Conservation (phyloP, 2,113 vertebrate species). For the Tetrao urogallus region DNA sequence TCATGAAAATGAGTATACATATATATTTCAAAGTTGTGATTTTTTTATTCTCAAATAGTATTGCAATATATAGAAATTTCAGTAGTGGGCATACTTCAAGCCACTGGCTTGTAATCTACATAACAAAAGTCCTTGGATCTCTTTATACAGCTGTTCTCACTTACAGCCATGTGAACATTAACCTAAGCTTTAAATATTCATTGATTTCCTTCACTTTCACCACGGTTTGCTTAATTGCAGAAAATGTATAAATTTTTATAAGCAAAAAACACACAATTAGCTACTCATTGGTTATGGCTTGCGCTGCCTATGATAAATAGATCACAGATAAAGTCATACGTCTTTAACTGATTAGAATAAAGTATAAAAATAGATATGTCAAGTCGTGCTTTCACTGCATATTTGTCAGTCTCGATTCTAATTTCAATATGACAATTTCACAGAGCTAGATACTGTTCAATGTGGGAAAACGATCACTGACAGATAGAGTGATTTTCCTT, state of each 20-base stretch:
- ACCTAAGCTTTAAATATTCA: background rate
- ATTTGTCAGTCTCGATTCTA: constrained; percentile 40
- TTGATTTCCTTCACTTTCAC: background rate
- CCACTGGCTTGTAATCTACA: background rate
- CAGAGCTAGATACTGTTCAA: constrained; percentile 11
- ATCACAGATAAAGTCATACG: background rate
- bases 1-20: background rate
- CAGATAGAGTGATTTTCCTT: constrained; percentile 15
- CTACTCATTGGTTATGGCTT: background rate
- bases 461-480: constrained; percentile 16
- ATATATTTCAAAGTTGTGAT: background rate
- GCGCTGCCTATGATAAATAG: background rate
- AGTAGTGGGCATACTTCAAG: background rate
- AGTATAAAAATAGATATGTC: constrained; percentile 51
- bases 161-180: background rate
- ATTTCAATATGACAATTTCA: constrained; percentile 55
- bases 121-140: background rate
- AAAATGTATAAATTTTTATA: constrained; percentile 15
- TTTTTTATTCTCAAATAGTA: background rate
- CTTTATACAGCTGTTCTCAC: background rate
- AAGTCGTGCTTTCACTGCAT: constrained; percentile 26
- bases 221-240: background rate
- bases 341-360: constrained; percentile 40
- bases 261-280: background rate
- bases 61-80: background rate